Conservation (phyloP, 2,797 vertebrate species). For the Acanthornis magna region DNA sequence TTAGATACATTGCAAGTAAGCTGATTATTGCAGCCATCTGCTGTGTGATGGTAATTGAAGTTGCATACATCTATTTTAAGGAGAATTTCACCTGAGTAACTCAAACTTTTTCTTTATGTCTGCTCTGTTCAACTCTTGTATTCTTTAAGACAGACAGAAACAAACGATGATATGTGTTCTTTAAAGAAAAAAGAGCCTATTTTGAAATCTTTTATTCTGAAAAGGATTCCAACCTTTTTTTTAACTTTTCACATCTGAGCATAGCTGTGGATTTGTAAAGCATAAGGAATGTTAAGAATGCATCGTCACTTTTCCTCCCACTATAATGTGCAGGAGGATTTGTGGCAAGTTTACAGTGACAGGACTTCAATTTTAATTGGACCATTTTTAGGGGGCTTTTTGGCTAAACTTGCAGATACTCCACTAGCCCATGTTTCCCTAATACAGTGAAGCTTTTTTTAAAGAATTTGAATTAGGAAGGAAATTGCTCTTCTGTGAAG, state of each 20-base stretch:
- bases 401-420: background rate
- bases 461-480: background rate
- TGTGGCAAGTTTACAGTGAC: background rate
- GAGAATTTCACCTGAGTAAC: background rate
- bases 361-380: background rate
- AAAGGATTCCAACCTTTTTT: background rate
- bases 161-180: constrained; percentile 4
- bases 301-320: constrained; percentile 15
- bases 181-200: constrained; percentile 34
- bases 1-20: background rate
- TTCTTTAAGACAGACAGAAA: constrained; percentile 22
- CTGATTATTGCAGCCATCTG: background rate
- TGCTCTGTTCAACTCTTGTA: background rate
- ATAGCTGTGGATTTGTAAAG: constrained; percentile 62
- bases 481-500: background rate
- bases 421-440: background rate
- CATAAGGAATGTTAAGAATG: constrained; percentile 62
- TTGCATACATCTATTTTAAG: background rate
- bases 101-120: background rate
- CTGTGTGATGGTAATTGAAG: background rate
- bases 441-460: background rate
- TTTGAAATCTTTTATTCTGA: constrained; percentile 57
- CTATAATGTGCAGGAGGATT: background rate
- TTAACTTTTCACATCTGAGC: background rate
- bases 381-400: background rate